Base-by-base conservation (phyloP, 2,797 vertebrate species). In the Agapornis canus region DNA sequence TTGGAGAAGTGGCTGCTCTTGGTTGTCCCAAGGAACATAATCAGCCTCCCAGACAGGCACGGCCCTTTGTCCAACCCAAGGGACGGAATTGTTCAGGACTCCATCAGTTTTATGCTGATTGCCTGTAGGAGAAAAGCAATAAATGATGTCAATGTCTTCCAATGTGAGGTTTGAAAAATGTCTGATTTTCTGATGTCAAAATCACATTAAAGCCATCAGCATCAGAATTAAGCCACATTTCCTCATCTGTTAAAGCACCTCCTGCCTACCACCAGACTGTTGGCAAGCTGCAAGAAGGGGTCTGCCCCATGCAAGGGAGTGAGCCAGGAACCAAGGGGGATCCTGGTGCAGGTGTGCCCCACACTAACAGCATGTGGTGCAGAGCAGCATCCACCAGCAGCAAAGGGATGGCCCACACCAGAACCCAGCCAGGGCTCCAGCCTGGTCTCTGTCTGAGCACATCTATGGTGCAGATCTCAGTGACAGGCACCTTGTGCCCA, bases 91-190 rank as follows among this genome's bases (percentile, higher is more conserved):
- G 40, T 49, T 42, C 47, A 80, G 72, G 51, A 81, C 35, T 14
- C 39, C 0, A 0, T n/a, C 17, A 10, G 25, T 45, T 90, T 77
- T 26, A n/a, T 32, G 29, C 12, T 56, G 13, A 87, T 18, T 18
- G 6, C 7, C 52, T 4, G 5, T 13, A 27, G 31, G n/a, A 73
- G 11, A 61, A 78, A 73, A 59, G 4, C 11, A 17, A 22, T 3
- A 9, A 47, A 57, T 31, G 13, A 35, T 51, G 31, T 63, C 82
- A 57, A 20, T 23, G 16, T 61, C 37, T 64, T 51, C 15, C 37
- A 59, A 23, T 10, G 40, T 37, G 26, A 79, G 13, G 12, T 37
- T 79, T 90, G n/a, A 27, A 27, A 72, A 79, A 42, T n/a, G 16
- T 37, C 32, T 52, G 35, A 31, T 52, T 60, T 79, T 42, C 66